These are phyloP conservation scores for Phainopepla nitens DNA, from an alignment of 2,113 vertebrate species.

Conservation along the genomic window DNA sequence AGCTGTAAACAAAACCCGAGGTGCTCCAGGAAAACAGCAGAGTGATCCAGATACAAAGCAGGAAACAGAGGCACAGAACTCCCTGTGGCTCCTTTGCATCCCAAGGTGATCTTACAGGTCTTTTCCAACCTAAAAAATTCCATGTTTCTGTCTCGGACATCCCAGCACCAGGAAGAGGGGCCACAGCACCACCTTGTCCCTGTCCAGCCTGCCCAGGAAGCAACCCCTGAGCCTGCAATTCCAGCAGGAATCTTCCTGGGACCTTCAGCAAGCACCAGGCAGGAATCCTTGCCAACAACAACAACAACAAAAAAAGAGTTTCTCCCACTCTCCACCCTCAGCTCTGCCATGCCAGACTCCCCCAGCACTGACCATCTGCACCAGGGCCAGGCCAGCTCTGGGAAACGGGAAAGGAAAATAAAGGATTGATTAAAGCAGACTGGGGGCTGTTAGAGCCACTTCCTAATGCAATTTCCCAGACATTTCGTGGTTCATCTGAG, in stretches of 20 bases:
- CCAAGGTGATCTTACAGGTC: background rate
- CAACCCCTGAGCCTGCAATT: background rate
- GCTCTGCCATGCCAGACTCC: background rate
- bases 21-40: background rate
- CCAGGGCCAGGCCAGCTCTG: background rate
- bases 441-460: background rate
- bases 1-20: fast-evolving
- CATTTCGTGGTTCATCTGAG: background rate
- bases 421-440: background rate
- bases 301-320: background rate
- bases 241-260: background rate
- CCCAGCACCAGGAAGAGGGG: background rate
- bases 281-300: background rate
- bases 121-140: background rate
- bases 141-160: fast-evolving
- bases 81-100: background rate
- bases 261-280: background rate
- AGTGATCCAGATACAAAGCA: background rate
- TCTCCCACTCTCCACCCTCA: background rate
- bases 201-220: background rate
- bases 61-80: background rate
- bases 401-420: background rate
- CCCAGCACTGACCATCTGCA: background rate
- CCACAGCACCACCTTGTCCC: background rate
- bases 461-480: background rate